Percentiles rank a stretch among this genome's conserved stretches.
Conservation (phyloP, 2,797 vertebrate genomes). For the Galaxias olidus region DNA sequence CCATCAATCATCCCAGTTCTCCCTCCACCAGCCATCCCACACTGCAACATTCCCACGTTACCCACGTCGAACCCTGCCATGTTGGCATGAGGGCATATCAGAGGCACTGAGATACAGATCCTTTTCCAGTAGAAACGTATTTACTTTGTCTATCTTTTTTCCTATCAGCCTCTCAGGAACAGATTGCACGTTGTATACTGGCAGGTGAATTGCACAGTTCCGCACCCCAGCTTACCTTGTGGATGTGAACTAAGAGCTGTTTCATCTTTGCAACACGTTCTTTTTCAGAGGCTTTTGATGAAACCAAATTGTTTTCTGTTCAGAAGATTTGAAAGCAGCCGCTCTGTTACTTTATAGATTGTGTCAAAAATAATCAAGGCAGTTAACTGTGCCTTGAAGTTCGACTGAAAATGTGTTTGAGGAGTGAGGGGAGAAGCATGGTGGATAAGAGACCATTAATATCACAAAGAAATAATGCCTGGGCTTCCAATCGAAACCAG, state of each 20-base stretch:
- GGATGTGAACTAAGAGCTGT: background rate
- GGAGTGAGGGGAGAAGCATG: background rate
- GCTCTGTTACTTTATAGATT: too few species aligned
- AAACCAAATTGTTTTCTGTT: background rate
- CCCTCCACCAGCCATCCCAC: background rate
- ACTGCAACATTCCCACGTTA: background rate
- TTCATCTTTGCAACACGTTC: background rate
- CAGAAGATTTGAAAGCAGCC: background rate
- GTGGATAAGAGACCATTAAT: slow-evolving; percentile 7
- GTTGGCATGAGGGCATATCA: too few species aligned
- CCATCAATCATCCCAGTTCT: slow-evolving; percentile 23
- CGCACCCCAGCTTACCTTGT: too few species aligned
- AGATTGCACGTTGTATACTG: too few species aligned
- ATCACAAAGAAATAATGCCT: slow-evolving; percentile 6
- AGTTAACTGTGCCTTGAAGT: too few species aligned
- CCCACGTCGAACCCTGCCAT: too few species aligned
- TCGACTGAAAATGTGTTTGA: background rate
- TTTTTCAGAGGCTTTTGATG: background rate
- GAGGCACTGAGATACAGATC: too few species aligned
- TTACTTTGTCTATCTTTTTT: too few species aligned
- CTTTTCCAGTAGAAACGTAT: too few species aligned
- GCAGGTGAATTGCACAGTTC: too few species aligned
- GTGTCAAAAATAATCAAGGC: too few species aligned
- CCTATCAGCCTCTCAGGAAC: too few species aligned
- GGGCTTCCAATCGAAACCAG: slow-evolving; percentile 13